Evolutionary conservation across 1,140 invertebrate species (phyloP), one percentile per base, ranked within the genome.

Genomic region (Camponotus floridanus): DNA sequence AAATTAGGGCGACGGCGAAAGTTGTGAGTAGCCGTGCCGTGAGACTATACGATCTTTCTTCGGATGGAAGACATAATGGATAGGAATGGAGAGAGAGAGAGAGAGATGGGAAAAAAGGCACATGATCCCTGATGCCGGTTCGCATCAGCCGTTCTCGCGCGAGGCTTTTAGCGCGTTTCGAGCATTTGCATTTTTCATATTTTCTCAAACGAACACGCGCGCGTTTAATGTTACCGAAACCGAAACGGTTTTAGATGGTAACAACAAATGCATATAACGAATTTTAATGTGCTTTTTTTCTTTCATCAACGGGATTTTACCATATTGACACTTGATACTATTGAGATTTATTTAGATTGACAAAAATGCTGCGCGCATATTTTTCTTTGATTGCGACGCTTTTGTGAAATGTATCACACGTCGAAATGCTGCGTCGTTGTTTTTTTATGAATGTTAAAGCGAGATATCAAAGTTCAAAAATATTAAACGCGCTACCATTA

Each of bases 1-100:
- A 85, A 86, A 90, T 90, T 89, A 90, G 86, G 78, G 51, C 79
- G 88, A 18, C 74, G 85, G 18, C 76, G 73, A 80, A 87, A 90
- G 79, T 89, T 85, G 65, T 57, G 21, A 36, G 21, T 57, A 64
- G 21, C 65, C 33, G 59, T 73, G 62, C 59, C 62, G 62, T 65
- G 70, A 42, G 48, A 89, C 51, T 57, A 57, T 59, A n/a, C 36
- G 45, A 65, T 76, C 39, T 83, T 73, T 65, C 76, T 78, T 62
- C 18, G 67, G 4, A 57, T 61, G 57, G 39, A 76, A 86, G 68
- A 79, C 39, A 57, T 88, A 88, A 88, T 68, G n/a, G 26, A 26
- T 26, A 26, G 26, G 36, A 85, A 39, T 39, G 6, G 55, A 26
- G 59, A 39, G 26, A n/a, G 21, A 39, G 26, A 74, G 26, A 42